Base-by-base conservation (phyloP, 2,797 vertebrate genomes). In the Phaenicophaeus curvirostris region DNA sequence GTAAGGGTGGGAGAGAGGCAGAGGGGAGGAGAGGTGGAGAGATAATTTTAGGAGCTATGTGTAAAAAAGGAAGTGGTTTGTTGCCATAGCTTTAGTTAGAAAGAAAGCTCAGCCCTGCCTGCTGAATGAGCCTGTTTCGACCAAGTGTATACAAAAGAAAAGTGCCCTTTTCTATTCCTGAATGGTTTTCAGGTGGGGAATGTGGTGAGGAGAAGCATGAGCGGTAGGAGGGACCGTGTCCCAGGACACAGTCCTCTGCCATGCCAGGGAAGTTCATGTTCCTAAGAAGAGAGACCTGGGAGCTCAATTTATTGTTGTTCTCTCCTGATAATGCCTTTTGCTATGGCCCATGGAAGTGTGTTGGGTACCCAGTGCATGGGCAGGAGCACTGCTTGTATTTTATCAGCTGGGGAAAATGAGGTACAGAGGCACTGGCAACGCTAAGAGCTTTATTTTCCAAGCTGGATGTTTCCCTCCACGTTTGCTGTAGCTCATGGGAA, bases 51-150 rank as follows among this genome's bases (percentile, higher is more conserved):
- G 96, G 93, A 94, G 89, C 82, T 76, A 3, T 41, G 54, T 66
- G 65, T 85, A 82, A 61, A 94, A 92, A 89, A 93, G 96, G 96
- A 97, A 97, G 96, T 96, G 96, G 96, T 95, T 97, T 95, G 87
- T 84, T 95, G 84, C 92, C 90, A 8, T 65, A 90, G 85, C 80
- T 96, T 90, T 89, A 95, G 89, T 91, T 90, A 87, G 82, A 91
- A 94, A 87, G 85, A 85, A 68, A 51, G 69, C 82, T 93, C 68
- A 82, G 65, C 62, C 74, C 73, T 46, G 59, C 73, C 79, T 84
- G 82, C 92, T 90, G 79, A 91, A 69, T 42, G 95, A 85, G 85
- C 17, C 35, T 23, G 19, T 61, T 89, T 67, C 6, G 11, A 77
- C 23, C 50, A 17, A 57, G 63, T 28, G 71, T 44, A 3, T 66